These are phyloP conservation scores for Whitmania pigra DNA, from an alignment of 1,140 invertebrate species.

Conservation along the genomic window DNA sequence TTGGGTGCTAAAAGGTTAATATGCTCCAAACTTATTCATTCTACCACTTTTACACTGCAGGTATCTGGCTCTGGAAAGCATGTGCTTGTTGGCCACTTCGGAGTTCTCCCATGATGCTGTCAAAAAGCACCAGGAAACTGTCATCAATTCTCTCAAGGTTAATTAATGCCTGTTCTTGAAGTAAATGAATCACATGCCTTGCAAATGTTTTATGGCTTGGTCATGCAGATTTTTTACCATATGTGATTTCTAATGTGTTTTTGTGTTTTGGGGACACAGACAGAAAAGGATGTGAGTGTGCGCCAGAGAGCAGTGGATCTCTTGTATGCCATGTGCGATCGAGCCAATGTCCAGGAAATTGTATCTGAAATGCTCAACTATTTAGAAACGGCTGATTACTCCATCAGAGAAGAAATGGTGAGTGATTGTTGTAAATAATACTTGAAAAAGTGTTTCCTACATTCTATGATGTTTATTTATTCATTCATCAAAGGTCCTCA, in stretches of 20 bases:
- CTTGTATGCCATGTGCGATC: constrained; percentile 99
- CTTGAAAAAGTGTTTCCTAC: neutral
- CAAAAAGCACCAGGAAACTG: constrained; percentile 98
- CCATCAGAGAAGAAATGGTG: constrained; percentile 99
- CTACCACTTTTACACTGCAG: constrained; percentile 41
- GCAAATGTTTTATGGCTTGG: too few species aligned
- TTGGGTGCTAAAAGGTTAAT: too few species aligned
- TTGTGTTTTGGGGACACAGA: constrained; percentile 59
- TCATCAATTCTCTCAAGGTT: constrained; percentile 91
- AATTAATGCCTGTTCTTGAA: neutral
- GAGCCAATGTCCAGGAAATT: constrained; percentile 96
- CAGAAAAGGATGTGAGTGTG: constrained; percentile 97
- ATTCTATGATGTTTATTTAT: neutral
- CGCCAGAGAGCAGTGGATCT: constrained; percentile 94
- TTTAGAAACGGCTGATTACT: constrained; percentile 96
- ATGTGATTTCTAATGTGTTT: too few species aligned
- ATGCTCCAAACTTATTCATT: neutral
- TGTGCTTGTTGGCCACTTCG: constrained; percentile 96
- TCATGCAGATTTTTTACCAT: too few species aligned
- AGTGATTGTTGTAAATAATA: neutral
- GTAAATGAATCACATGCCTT: neutral
- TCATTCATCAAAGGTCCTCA: constrained; percentile 48
- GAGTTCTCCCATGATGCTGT: constrained; percentile 99
- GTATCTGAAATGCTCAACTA: constrained; percentile 99
- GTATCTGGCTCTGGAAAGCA: constrained; percentile 94